Base-by-base conservation (phyloP, 2,797 vertebrate species). In the Hemibagrus guttatus region DNA sequence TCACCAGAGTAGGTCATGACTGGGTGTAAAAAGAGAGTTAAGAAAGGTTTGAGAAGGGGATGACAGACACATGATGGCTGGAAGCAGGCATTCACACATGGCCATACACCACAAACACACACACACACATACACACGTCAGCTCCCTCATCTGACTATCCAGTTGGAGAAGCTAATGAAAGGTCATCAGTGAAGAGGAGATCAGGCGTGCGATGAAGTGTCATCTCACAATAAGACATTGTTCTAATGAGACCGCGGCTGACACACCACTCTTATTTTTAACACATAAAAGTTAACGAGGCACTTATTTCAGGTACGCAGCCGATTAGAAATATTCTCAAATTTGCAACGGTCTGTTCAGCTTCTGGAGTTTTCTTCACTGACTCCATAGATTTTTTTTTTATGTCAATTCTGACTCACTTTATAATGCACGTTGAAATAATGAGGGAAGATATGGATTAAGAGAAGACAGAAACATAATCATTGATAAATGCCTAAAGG, bases 131-230 rank as follows among this genome's bases (percentile, higher is more conserved):
- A 63, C 78, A 52, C 78, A 69, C 52, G 42, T 74, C 69, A 78
- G 69, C 78, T 54, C 84, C 17, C 82, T 90, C 87, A 89, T 88
- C 84, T 89, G 88, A 89, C 90, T 80, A 71, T 69, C 49, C 28
- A 17, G 84, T 52, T 84, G 83, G n/a, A 76, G 76, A 69, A 46
- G 56, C 68, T 54, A 42, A 61, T 68, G 8, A 85, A 88, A 88
- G 86, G 85, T 88, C 79, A 49, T 81, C 72, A 64, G 85, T 66
- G 35, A 79, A 79, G 75, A 84, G 71, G n/a, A 85, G 81, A 69
- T 88, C 84, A 69, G 85, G 80, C 66, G 3, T 87, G 58, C 21
- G 68, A 39, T 63, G 28, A 17, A 61, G 11, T 58, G 31, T 35
- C 74, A 66, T 31, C 61, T 79, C 86, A 90, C 83, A 90, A 69